phyloP scores from a whole-genome alignment of 2,888 invertebrate species.

The Octonoba sinensis region DNA sequence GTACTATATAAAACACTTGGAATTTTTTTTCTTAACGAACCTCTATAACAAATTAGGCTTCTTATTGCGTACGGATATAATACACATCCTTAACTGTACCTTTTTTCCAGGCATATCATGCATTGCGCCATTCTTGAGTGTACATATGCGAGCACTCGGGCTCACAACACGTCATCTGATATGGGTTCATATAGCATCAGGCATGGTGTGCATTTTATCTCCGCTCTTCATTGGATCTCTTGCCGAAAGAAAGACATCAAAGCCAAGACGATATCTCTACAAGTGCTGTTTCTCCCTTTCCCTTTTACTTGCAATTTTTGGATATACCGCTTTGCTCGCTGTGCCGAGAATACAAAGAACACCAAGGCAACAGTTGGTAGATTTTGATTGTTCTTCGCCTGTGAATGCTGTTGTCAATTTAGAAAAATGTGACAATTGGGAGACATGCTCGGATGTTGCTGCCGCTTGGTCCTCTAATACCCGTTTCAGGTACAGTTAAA shows the following conservation, averaged over 20 bases:
- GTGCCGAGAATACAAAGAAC: constrained; percentile 68
- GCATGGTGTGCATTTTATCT: constrained; percentile 83
- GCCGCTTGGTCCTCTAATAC: constrained; percentile 37
- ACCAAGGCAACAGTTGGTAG: constrained; percentile 64
- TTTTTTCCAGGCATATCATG: constrained; percentile 82
- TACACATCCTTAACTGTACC: too few relatives aligned
- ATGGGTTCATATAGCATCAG: constrained; percentile 83
- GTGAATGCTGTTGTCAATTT: constrained; percentile 61
- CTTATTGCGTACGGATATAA: too few relatives aligned
- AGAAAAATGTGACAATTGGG: constrained; percentile 67
- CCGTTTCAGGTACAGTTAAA: constrained; percentile 25
- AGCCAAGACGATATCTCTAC: constrained; percentile 74
- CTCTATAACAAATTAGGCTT: too few relatives aligned
- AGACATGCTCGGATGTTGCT: constrained; percentile 60
- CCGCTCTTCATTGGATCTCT: constrained; percentile 83
- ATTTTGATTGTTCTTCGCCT: constrained; percentile 66
- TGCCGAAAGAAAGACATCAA: constrained; percentile 75
- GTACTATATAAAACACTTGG: too few relatives aligned
- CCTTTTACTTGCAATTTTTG: constrained; percentile 69
- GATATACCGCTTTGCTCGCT: constrained; percentile 69
- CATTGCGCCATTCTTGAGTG: constrained; percentile 84
- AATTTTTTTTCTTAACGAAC: too few relatives aligned
- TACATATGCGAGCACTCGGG: constrained; percentile 82
- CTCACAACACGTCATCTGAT: constrained; percentile 82
- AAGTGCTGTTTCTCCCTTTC: constrained; percentile 69